Evolutionary conservation across 2,113 vertebrate genomes (phyloP).

Genomic region (Reinhardtius hippoglossoides): DNA sequence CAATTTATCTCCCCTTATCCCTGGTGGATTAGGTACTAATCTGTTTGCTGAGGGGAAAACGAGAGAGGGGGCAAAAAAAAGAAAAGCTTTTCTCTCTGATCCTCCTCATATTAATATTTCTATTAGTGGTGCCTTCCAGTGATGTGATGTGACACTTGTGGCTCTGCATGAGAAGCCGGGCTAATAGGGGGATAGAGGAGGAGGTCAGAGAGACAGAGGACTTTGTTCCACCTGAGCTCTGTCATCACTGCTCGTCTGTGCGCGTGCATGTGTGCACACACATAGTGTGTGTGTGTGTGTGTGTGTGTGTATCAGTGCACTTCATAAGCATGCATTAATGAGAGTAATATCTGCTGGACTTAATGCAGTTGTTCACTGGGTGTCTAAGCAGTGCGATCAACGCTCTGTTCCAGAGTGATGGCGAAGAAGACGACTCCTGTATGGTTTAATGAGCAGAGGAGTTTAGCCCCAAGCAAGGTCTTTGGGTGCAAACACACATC

Average conservation of each 20-base stretch:
- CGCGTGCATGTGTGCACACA: not conserved
- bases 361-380: slow-evolving; percentile 49
- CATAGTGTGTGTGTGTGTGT: not conserved
- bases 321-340: slow-evolving; percentile 14
- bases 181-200: slow-evolving; percentile 54
- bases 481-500: slow-evolving; percentile 45
- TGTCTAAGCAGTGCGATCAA: not conserved
- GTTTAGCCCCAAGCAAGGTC: slow-evolving; percentile 56
- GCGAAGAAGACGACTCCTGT: slow-evolving; percentile 39
- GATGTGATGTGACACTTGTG: slow-evolving; percentile 72
- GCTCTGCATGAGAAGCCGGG: slow-evolving; percentile 57
- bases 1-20: slow-evolving; percentile 72
- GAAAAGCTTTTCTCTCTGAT: slow-evolving; percentile 48
- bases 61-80: slow-evolving; percentile 29
- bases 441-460: slow-evolving; percentile 70
- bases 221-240: slow-evolving; percentile 58
- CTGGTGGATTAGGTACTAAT: slow-evolving; percentile 76
- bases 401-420: slow-evolving; percentile 25
- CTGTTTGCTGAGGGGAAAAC: slow-evolving; percentile 71
- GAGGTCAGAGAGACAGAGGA: slow-evolving; percentile 26
- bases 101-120: slow-evolving; percentile 72
- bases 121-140: slow-evolving; percentile 65
- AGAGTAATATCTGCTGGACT: slow-evolving; percentile 29
- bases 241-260: slow-evolving; percentile 2
- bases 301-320: slow-evolving; percentile 5